Evolutionary conservation across 2,797 vertebrate genomes (phyloP), one percentile per base, ranked within the genome.

Genomic region (Mergus octosetaceus): DNA sequence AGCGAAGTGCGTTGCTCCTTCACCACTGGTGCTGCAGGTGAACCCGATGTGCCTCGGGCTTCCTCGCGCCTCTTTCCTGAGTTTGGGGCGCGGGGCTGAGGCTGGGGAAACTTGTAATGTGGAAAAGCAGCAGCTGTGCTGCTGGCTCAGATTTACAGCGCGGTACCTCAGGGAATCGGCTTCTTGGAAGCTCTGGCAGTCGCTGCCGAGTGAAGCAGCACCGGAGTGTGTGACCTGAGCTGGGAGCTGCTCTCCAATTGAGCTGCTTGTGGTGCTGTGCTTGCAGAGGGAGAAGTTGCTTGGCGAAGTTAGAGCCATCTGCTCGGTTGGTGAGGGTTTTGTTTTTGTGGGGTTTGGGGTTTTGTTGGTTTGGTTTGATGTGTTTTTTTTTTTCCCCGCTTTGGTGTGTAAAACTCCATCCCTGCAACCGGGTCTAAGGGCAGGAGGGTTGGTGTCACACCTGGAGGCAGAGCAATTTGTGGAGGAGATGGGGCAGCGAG

Each of bases 1-100:
- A 7, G 45, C 6, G 1, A 32, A 6, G 1, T 1, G 0, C 5
- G 0, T 15, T 4, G 7, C 17, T 72, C 19, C 38, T 20, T 47
- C 6, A 1, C 32, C 38, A 7, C 22, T 2, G 4, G 18, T 34
- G 58, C 21, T 2, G 10, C n/a, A 22, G 83, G 58, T 72, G 72
- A 49, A 16, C 13, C 47, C 17, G 36, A 11, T 0, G 1, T 20
- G 12, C 43, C 49, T 60, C 3, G 25, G 3, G 69, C 53, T 82
- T 51, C 82, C 64, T 74, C 28, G 0, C 0, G 0, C n/a, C 0
- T 0, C 43, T 64, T 62, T 41, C 68, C 82, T 11, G 51, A 39
- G 53, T 70, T 47, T 2, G 2, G 43, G 58, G 70, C 0, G 0
- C 71, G 79, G 73, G 22, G 34, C 28, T 6, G 6, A 60, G 45